phyloP scores from a whole-genome alignment of 2,888 invertebrate species.

The Rapana venosa region DNA sequence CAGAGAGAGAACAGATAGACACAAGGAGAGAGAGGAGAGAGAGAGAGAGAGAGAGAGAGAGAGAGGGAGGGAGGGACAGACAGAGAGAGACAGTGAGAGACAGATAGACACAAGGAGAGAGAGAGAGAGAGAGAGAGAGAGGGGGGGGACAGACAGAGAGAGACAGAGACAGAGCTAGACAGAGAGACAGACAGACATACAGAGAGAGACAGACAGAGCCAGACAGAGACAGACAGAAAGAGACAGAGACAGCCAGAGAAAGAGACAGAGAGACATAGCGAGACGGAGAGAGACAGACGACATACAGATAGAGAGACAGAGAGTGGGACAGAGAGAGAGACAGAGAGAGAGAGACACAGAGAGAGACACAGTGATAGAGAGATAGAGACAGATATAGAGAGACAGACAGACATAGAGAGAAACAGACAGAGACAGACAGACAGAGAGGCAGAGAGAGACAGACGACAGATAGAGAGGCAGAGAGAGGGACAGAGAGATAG shows the following conservation, averaged over 20 bases:
- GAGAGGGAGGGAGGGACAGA: not conserved
- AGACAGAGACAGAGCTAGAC: not conserved
- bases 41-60: not conserved
- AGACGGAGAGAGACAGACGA: not conserved
- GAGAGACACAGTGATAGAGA: not conserved
- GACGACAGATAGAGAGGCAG: not conserved
- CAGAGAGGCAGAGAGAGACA: not conserved
- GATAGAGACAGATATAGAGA: too few relatives aligned
- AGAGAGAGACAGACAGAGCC: too few relatives aligned
- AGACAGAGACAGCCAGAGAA: not conserved
- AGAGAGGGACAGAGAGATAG: not conserved
- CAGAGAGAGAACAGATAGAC: not conserved
- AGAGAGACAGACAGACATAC: not conserved
- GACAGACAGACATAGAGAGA: not conserved
- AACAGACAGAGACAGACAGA: not conserved
- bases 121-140: not conserved
- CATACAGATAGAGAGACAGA: not conserved
- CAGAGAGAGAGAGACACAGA: not conserved
- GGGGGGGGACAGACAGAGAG: not conserved
- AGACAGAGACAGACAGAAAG: too few relatives aligned
- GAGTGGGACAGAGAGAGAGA: too few relatives aligned
- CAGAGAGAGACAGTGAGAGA: not conserved
- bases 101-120: not conserved
- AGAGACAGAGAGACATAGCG: not conserved
- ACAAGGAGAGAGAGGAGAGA: not conserved